Evolutionary conservation across 2,797 vertebrate genomes (phyloP), one percentile per base, ranked within the genome.

Genomic region (Danio aesculapii): DNA sequence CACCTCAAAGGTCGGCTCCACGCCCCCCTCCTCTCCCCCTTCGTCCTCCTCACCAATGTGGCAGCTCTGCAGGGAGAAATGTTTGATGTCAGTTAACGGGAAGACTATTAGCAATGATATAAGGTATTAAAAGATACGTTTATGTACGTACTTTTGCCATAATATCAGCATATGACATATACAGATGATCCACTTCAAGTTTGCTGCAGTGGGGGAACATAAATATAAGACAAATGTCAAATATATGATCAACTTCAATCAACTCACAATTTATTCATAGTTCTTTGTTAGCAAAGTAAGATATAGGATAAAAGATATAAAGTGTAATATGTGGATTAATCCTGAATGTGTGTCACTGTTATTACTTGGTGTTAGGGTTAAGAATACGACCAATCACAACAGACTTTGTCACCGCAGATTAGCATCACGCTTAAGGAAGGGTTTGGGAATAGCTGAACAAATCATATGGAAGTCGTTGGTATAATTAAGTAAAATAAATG

Each of bases 81-180:
- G 6, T 1, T 16, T 83, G 30, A 47, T 12, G 19, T 77, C 16
- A 79, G 7, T 43, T 67, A 11, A 1, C 8, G 6, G n/a, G 55
- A 58, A 2, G 1, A 14, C n/a, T 14, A 9, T 47, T 49, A 47
- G 62, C 39, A 68, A 17, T 46, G 9, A 30, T 8, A 41, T 53
- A 9, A 41, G 5, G 0, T 13, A 21, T n/a, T 17, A 46, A 10
- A 52, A 30, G 6, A 44, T 19, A 74, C 47, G 11, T 11, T 53
- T 0, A 6, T 11, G 70, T 16, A 73, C 91, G 79, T 79, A 98
- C 97, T 95, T 99, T 97, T 85, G 97, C 97, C 97, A 99, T 99
- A 87, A 99, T 99, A 79, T 97, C 97, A 0, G 97, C 96, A 46
- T 98, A 99, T 0, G 97, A 96, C 93, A 98, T 98, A 83, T 98